phyloP scores from a whole-genome alignment of 1,140 invertebrate genomes.

The Anoplolepis gracilipes region DNA sequence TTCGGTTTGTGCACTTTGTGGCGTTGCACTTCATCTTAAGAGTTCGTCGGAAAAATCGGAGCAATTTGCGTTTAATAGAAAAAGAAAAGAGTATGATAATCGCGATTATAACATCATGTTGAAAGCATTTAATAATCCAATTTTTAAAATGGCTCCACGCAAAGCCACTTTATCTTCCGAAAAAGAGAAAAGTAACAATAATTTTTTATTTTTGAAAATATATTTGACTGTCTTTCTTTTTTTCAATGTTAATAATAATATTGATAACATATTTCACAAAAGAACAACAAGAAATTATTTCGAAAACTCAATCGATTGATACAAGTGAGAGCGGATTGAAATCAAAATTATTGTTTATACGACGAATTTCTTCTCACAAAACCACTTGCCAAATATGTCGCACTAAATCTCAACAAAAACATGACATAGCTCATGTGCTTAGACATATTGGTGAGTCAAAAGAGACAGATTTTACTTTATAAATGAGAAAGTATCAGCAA shows the following conservation, averaged over 20 bases:
- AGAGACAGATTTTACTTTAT: not conserved
- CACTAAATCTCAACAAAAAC: not conserved
- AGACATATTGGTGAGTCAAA: not conserved
- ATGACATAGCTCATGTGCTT: not conserved
- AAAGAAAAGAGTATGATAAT: not conserved
- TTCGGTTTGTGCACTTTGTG: conserved; percentile 39
- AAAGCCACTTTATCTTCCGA: not conserved
- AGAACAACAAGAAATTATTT: not conserved
- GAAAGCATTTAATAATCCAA: not conserved
- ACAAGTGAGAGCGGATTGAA: not conserved
- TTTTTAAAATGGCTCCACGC: not conserved
- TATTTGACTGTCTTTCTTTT: not conserved
- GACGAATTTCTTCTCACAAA: not conserved
- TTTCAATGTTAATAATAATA: not conserved
- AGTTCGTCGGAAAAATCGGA: not conserved
- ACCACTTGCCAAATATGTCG: not conserved
- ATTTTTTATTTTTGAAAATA: not conserved
- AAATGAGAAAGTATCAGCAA: not conserved
- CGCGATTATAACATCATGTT: not conserved
- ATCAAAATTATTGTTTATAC: conserved; percentile 1
- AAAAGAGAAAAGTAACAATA: not conserved
- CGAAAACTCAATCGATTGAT: not conserved
- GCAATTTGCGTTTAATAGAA: not conserved
- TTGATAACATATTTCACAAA: not conserved
- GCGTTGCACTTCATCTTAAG: conserved; percentile 5